These are phyloP conservation scores for Caranx ignobilis DNA, from an alignment of 2,113 vertebrate genomes.

Conservation along the genomic window DNA sequence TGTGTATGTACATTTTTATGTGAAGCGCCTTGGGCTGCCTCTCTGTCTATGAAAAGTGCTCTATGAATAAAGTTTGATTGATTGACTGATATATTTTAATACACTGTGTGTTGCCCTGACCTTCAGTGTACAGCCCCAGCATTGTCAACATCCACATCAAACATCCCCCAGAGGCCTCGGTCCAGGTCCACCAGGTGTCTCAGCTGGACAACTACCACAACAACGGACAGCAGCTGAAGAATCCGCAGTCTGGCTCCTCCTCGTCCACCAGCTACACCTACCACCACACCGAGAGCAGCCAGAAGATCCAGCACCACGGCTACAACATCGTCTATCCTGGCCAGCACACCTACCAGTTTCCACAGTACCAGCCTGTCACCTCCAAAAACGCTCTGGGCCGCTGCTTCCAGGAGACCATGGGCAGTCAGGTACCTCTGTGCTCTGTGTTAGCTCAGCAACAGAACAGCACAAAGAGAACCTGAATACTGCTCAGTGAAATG, in stretches of 20 bases:
- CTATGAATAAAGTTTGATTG: no score
- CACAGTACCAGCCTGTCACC: constrained; percentile 90
- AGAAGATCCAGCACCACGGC: constrained; percentile 88
- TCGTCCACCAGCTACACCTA: constrained; percentile 86
- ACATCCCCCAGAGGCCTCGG: constrained; percentile 96
- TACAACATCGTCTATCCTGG: constrained; percentile 87
- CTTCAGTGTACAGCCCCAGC: constrained; percentile 89
- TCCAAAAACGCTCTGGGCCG: constrained; percentile 94
- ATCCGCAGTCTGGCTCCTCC: constrained; percentile 82
- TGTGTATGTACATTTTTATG: no score
- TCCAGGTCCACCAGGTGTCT: constrained; percentile 98
- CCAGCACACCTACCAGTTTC: constrained; percentile 88
- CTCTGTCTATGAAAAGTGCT: no score
- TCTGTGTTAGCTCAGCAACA: no score
- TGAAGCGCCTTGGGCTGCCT: no score
- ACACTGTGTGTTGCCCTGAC: not conserved
- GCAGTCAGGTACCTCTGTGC: constrained; percentile 87
- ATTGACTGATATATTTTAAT: no score
- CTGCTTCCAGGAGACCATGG: constrained; percentile 97
- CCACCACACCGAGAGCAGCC: constrained; percentile 87
- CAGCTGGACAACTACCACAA: constrained; percentile 87
- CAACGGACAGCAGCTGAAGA: constrained; percentile 87
- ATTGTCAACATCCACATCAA: constrained; percentile 98
- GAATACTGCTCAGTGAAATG: not conserved
- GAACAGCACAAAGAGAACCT: no score